phyloP scores from a whole-genome alignment of 1,140 invertebrate genomes.

The Glomeris maerens region DNA sequence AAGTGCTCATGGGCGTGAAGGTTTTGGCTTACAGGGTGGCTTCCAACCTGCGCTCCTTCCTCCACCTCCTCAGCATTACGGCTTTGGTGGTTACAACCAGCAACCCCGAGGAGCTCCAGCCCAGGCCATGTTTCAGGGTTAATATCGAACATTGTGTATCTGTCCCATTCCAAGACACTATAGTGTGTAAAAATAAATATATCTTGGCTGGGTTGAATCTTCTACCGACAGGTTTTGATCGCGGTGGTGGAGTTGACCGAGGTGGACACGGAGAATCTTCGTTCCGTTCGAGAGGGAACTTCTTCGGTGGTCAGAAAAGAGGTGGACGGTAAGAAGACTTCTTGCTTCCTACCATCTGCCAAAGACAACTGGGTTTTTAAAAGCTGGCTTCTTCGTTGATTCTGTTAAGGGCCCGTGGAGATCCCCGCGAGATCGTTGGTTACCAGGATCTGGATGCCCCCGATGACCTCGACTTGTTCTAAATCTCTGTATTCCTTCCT shows the following conservation, averaged over 20 bases:
- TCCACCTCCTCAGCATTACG: constrained; percentile 17
- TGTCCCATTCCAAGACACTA: too few species aligned
- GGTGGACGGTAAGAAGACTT: not conserved
- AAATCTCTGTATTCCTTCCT: constrained; percentile 18
- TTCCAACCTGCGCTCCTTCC: not conserved
- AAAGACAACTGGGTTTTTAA: not conserved
- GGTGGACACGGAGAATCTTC: too few species aligned
- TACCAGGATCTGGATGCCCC: constrained; percentile 73
- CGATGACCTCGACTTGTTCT: constrained; percentile 53
- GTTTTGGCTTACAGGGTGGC: not conserved
- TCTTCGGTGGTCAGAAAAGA: not conserved
- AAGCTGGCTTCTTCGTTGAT: constrained; percentile 1
- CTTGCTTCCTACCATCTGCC: not conserved
- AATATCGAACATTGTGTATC: too few species aligned
- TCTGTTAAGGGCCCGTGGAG: constrained; percentile 27
- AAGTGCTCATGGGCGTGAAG: not conserved
- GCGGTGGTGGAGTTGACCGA: too few species aligned
- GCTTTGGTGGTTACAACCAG: constrained; percentile 25
- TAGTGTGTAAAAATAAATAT: too few species aligned
- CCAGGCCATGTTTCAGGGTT: too few species aligned
- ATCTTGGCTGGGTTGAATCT: too few species aligned
- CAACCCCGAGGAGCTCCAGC: constrained; percentile 5
- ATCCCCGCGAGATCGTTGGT: constrained; percentile 52
- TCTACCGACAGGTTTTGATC: too few species aligned
- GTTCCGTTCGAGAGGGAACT: too few species aligned